A percentile compares a stretch with the other conserved stretches of the same genome.
phyloP scores from a whole-genome alignment of 2,888 invertebrate species.

The Synergus umbraculus region DNA sequence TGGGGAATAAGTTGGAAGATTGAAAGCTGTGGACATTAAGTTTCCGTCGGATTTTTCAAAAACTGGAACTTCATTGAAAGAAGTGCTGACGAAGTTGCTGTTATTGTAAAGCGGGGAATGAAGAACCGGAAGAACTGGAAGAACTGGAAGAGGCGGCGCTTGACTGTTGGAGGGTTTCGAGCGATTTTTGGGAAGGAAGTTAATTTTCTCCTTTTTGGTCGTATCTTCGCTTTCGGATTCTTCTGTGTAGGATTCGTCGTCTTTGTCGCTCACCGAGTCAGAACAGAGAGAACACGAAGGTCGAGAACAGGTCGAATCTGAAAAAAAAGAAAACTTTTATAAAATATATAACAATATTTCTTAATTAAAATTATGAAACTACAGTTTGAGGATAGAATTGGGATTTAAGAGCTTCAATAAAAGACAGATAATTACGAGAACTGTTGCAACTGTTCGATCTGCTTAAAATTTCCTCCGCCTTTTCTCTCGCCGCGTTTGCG shows the following conservation, averaged over 20 bases:
- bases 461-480: conserved; percentile 80
- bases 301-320: conserved; percentile 86
- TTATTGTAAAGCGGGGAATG: conserved; percentile 60
- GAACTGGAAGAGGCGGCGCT: conserved; percentile 70
- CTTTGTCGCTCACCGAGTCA: conserved; percentile 76
- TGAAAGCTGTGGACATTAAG: conserved; percentile 65
- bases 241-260: conserved; percentile 74
- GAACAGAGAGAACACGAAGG: conserved; percentile 85
- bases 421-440: conserved; percentile 69
- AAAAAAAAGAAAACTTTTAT: conserved; percentile 70
- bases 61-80: conserved; percentile 62
- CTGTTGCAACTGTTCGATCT: conserved; percentile 75
- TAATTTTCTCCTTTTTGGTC: conserved; percentile 64
- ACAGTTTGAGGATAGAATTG: conserved; percentile 33
- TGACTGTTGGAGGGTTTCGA: conserved; percentile 74
- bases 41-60: conserved; percentile 58
- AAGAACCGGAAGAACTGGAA: conserved; percentile 59
- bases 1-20: conserved; percentile 49
- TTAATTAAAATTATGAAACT: too few relatives aligned
- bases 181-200: conserved; percentile 76
- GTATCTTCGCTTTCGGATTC: conserved; percentile 71
- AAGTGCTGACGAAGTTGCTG: conserved; percentile 66
- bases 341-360: too few relatives aligned
- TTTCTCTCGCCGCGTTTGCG: conserved; percentile 84
- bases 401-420: conserved; percentile 8